Evolutionary conservation across 2,113 vertebrate species (phyloP).

Genomic region (Callochromis pleurospilus): DNA sequence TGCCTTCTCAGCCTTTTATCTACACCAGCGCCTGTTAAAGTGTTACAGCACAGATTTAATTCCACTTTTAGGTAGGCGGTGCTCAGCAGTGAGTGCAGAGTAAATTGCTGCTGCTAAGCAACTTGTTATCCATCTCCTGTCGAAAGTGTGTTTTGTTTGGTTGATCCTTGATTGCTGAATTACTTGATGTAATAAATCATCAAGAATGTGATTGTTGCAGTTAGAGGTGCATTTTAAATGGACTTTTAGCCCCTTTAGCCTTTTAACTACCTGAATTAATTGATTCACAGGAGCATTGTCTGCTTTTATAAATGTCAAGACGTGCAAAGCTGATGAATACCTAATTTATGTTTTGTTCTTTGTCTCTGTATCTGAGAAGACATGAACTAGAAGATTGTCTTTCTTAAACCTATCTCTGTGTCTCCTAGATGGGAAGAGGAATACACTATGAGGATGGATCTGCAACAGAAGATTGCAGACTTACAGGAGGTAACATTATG

Average conservation of each 20-base stretch:
- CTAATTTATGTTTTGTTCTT: not conserved
- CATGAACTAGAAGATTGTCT: not conserved
- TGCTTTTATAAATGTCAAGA: not conserved
- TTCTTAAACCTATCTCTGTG: not conserved
- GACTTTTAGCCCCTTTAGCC: not conserved
- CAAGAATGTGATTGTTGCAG: not conserved
- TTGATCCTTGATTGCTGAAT: not conserved
- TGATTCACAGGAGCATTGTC: not conserved
- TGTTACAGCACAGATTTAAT: not conserved
- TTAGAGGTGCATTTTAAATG: not conserved
- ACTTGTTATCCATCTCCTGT: not conserved
- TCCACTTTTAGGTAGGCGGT: not conserved
- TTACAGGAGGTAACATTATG: constrained; percentile 82
- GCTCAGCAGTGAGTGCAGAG: not conserved
- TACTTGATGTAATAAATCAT: not conserved
- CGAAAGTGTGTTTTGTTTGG: not conserved
- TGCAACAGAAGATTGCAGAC: constrained; percentile 84
- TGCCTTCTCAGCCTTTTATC: not conserved
- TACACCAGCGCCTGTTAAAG: not conserved
- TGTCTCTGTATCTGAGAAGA: not conserved
- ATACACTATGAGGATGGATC: constrained; percentile 83
- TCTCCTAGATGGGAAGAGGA: constrained; percentile 90
- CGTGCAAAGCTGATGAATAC: not conserved
- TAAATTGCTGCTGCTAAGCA: not conserved
- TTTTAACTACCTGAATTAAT: no score